Evolutionary conservation across 2,888 invertebrate genomes (phyloP).

Genomic region (Lithophane semibrunnea): DNA sequence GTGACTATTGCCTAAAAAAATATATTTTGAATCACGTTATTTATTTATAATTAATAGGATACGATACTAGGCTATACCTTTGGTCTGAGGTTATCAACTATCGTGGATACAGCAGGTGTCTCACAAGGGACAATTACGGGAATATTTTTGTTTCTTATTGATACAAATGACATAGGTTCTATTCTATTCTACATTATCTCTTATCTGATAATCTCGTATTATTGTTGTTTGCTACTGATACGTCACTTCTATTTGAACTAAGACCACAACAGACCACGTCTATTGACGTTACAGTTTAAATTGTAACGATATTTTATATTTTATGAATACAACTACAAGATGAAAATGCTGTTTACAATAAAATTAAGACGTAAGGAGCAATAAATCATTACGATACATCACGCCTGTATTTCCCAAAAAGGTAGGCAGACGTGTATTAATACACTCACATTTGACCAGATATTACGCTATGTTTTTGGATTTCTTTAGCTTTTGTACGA

Average conservation of each 20-base stretch:
- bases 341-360: background rate
- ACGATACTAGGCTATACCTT: background rate
- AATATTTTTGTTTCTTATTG: background rate
- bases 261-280: background rate
- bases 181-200: background rate
- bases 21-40: background rate
- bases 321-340: background rate
- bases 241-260: constrained; percentile 7
- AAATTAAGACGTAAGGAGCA: background rate
- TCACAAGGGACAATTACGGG: background rate
- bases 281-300: constrained; percentile 18
- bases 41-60: background rate
- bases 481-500: background rate
- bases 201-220: constrained; percentile 6
- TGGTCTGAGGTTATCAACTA: background rate
- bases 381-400: background rate
- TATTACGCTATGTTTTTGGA: too few relatives aligned
- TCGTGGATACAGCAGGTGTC: background rate
- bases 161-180: background rate
- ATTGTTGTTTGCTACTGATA: constrained; percentile 1
- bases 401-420: background rate
- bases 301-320: background rate
- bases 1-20: background rate
- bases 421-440: background rate
- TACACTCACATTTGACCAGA: background rate